These are phyloP conservation scores for Lumbricus terrestris DNA, from an alignment of 2,888 invertebrate species.

Conservation along the genomic window DNA sequence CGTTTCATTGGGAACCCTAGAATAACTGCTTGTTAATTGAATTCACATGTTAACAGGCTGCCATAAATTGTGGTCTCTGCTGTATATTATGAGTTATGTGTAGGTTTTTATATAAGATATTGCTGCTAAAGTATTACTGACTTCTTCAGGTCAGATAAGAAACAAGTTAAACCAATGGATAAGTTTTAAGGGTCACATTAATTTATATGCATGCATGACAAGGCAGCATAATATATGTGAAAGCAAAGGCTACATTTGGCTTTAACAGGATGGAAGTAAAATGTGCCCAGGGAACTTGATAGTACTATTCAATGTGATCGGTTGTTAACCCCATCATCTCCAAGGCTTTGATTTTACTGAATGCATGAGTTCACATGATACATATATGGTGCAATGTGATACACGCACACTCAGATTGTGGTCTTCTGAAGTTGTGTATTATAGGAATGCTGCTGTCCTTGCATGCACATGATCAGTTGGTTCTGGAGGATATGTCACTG, in stretches of 20 bases:
- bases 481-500: neutral
- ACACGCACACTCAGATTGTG: neutral
- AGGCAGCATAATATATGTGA: neutral
- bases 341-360: neutral
- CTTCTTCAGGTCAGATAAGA: neutral
- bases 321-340: neutral
- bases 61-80: too few species aligned
- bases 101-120: neutral
- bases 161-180: neutral
- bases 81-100: neutral
- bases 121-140: neutral
- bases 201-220: neutral
- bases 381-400: neutral
- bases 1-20: too few species aligned
- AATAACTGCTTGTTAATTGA: too few species aligned
- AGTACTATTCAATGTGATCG: neutral
- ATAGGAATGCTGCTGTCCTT: neutral
- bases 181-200: neutral
- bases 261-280: neutral
- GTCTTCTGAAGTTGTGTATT: neutral
- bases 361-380: neutral
- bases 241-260: too few species aligned
- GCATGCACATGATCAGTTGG: too few species aligned
- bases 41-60: too few species aligned
- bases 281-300: neutral